Evolutionary conservation across 2,797 vertebrate genomes (phyloP).

Genomic region (Gadopsis marmoratus): DNA sequence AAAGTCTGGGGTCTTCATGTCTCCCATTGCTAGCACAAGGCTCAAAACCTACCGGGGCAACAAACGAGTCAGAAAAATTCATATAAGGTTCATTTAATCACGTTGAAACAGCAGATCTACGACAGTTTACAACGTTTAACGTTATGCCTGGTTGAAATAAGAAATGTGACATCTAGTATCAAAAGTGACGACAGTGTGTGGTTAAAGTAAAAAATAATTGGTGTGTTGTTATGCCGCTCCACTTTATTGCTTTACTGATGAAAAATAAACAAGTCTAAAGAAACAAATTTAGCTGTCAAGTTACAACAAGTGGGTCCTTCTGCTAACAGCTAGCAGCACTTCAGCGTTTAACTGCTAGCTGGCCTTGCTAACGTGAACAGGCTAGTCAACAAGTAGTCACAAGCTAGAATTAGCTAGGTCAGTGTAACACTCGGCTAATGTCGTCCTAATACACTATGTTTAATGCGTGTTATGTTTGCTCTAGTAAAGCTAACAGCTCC

Average conservation of each 20-base stretch:
- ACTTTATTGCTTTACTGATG: background rate
- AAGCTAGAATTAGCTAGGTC: background rate
- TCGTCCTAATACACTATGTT: accelerated
- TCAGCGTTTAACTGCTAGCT: slow-evolving; percentile 69
- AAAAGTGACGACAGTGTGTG: background rate
- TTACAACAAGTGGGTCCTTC: slow-evolving; percentile 70
- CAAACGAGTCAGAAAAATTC: background rate
- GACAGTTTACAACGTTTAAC: background rate
- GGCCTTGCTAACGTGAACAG: slow-evolving; percentile 46
- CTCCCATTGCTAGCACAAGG: slow-evolving; percentile 89
- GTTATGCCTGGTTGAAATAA: background rate
- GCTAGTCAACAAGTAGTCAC: background rate
- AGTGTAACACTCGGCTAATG: background rate
- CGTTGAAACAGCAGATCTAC: background rate
- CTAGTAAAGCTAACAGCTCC: accelerated
- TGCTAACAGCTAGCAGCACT: slow-evolving; percentile 49
- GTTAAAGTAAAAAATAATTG: background rate
- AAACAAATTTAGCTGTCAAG: slow-evolving; percentile 30
- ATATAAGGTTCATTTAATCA: background rate
- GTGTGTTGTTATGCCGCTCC: background rate
- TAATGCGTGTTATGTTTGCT: background rate
- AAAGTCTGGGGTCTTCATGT: slow-evolving; percentile 99
- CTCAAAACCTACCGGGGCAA: slow-evolving; percentile 73
- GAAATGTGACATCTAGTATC: slow-evolving; percentile 5
- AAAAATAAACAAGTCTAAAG: background rate